phyloP scores from a whole-genome alignment of 2,797 vertebrate genomes.

The Amblyraja radiata region DNA sequence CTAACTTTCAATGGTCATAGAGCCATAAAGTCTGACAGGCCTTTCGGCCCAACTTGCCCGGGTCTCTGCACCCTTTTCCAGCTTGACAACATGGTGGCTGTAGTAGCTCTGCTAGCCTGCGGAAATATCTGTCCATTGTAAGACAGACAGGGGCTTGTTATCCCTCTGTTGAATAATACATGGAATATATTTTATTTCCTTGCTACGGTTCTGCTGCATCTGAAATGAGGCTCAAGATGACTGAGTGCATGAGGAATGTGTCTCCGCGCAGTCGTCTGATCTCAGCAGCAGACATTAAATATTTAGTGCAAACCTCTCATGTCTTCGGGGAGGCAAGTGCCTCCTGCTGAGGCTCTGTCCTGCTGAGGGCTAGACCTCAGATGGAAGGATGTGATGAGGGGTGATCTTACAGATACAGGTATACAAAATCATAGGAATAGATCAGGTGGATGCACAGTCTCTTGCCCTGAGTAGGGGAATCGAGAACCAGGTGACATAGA shows the following conservation, averaged over 20 bases:
- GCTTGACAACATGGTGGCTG: not conserved
- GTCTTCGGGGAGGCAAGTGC: not conserved
- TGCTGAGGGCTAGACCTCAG: not conserved
- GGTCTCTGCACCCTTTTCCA: not conserved
- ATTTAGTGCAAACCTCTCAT: conserved; percentile 23
- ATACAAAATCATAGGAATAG: too few relatives aligned
- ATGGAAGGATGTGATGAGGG: not conserved
- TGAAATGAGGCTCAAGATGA: not conserved
- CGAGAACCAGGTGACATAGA: too few relatives aligned
- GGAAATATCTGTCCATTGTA: not conserved
- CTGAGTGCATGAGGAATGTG: not conserved
- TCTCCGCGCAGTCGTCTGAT: not conserved
- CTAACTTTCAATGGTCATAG: too few relatives aligned
- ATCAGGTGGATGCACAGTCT: too few relatives aligned
- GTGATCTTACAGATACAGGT: too few relatives aligned
- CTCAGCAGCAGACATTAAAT: not conserved
- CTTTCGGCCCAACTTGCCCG: too few relatives aligned
- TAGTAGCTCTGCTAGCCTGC: not conserved
- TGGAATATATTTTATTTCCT: not conserved
- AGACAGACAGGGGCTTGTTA: not conserved
- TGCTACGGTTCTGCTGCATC: not conserved
- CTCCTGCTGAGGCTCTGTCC: not conserved
- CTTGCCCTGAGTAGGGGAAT: too few relatives aligned
- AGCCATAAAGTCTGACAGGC: too few relatives aligned
- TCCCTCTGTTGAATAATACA: not conserved